Percentiles rank a stretch among this genome's conserved stretches.
Evolutionary conservation across 2,888 invertebrate genomes (phyloP).

Genomic region (Bembecia ichneumoniformis): DNA sequence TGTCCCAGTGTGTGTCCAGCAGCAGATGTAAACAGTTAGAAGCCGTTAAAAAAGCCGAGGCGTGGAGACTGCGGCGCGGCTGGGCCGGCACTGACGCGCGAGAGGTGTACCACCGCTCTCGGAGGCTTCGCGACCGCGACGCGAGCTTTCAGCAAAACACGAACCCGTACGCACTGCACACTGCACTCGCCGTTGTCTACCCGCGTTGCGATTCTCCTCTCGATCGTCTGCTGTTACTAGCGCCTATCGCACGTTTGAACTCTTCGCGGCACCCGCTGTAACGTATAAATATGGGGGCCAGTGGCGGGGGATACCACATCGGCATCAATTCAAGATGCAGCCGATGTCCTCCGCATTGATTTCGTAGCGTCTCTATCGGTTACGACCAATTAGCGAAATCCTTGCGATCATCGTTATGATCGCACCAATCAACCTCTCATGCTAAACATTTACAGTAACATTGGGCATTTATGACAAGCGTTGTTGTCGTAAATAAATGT

Average conservation of each 20-base stretch:
- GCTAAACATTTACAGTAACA: too few relatives aligned
- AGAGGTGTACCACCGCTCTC: conserved; percentile 39
- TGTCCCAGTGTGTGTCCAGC: conserved; percentile 25
- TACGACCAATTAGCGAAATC: conserved; percentile 62
- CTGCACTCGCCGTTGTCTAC: conserved; percentile 69
- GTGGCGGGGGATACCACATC: conserved; percentile 69
- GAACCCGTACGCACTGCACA: conserved; percentile 66
- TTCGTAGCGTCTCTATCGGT: conserved; percentile 64
- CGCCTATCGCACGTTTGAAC: conserved; percentile 71
- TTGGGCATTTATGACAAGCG: too few relatives aligned
- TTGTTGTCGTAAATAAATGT: too few relatives aligned
- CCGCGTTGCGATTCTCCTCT: conserved; percentile 63
- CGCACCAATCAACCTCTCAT: conserved; percentile 17
- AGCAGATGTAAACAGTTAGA: conserved; percentile 11
- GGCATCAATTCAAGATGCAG: conserved; percentile 68
- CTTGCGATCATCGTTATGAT: conserved; percentile 32
- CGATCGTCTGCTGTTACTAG: conserved; percentile 66
- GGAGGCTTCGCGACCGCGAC: conserved; percentile 67
- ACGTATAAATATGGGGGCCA: conserved; percentile 70
- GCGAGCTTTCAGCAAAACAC: conserved; percentile 69
- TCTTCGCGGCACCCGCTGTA: conserved; percentile 64
- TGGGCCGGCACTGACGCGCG: conserved; percentile 70
- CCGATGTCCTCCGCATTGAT: conserved; percentile 65
- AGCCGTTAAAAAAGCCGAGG: conserved; percentile 24
- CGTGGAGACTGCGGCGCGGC: conserved; percentile 68